Evolutionary conservation across 1,140 invertebrate genomes (phyloP).

Genomic region (Conus betulinus): DNA sequence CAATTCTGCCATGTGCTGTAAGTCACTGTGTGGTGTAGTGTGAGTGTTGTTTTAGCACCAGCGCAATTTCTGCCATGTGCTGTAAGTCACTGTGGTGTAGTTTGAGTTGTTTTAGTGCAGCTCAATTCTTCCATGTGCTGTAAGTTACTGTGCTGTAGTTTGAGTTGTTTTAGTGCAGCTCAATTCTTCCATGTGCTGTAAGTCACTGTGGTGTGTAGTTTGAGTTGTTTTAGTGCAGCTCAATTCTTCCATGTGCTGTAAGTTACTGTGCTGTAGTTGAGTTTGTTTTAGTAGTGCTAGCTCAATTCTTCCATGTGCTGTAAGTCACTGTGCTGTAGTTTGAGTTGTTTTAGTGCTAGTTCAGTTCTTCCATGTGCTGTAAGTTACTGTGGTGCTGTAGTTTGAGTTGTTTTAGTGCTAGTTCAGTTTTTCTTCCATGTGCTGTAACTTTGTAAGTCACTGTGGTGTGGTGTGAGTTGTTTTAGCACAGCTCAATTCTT

Average conservation of each 20-base stretch:
- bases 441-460: too few species aligned
- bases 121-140: slow-evolving; percentile 79
- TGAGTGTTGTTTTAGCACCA: slow-evolving; percentile 57
- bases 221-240: slow-evolving; percentile 78
- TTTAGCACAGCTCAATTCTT: background rate
- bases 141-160: slow-evolving; percentile 79
- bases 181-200: slow-evolving; percentile 47
- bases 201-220: slow-evolving; percentile 77
- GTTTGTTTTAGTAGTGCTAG: slow-evolving; percentile 65
- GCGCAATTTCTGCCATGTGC: background rate
- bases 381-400: slow-evolving; percentile 74
- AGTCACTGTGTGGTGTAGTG: slow-evolving; percentile 71
- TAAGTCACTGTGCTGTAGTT: slow-evolving; percentile 79
- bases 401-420: slow-evolving; percentile 57
- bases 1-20: slow-evolving; percentile 1
- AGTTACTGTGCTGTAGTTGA: slow-evolving; percentile 78
- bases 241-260: slow-evolving; percentile 79
- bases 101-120: slow-evolving; percentile 77
- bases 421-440: background rate
- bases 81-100: background rate
- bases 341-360: slow-evolving; percentile 66
- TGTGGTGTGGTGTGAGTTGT: slow-evolving; percentile 72
- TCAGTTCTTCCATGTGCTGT: slow-evolving; percentile 47
- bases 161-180: slow-evolving; percentile 66
- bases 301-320: slow-evolving; percentile 79